Evolutionary conservation across 1,140 invertebrate genomes (phyloP).

Genomic region (Probaryconus sp.): DNA sequence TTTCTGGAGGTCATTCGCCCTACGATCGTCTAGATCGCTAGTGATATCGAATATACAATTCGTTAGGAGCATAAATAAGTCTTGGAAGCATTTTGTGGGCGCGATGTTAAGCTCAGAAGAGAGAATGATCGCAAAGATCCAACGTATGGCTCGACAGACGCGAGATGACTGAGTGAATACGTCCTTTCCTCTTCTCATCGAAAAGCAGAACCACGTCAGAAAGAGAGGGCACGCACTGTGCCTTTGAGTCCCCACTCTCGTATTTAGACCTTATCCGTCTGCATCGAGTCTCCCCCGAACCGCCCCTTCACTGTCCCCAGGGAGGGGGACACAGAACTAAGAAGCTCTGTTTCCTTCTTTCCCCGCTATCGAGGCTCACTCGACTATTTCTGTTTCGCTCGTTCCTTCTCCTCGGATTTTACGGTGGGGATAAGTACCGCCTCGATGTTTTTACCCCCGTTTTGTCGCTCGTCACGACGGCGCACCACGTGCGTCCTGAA

Average conservation of each 20-base stretch:
- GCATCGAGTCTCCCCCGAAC: constrained; percentile 41
- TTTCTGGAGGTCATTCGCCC: no score
- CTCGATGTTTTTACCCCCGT: constrained; percentile 55
- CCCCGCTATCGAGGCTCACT: constrained; percentile 7
- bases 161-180: constrained; percentile 76
- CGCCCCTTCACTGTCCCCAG: constrained; percentile 34
- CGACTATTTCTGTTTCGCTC: constrained; percentile 23
- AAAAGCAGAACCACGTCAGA: no score
- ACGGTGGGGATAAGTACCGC: constrained; percentile 45
- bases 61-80: no score
- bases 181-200: no score
- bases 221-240: constrained; percentile 60
- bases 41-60: no score
- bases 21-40: no score
- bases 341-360: constrained; percentile 32
- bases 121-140: no score
- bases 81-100: no score
- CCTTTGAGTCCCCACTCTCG: constrained; percentile 40
- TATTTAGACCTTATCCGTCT: constrained; percentile 39
- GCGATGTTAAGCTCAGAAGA: no score
- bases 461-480: constrained; percentile 22
- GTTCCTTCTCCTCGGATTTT: constrained; percentile 41
- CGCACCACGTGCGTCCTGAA: constrained; percentile 47
- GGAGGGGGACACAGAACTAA: constrained; percentile 41
- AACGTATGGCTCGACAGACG: constrained; percentile 73